phyloP scores from a whole-genome alignment of 1,140 invertebrate species.

The Nixonia krombeini region DNA sequence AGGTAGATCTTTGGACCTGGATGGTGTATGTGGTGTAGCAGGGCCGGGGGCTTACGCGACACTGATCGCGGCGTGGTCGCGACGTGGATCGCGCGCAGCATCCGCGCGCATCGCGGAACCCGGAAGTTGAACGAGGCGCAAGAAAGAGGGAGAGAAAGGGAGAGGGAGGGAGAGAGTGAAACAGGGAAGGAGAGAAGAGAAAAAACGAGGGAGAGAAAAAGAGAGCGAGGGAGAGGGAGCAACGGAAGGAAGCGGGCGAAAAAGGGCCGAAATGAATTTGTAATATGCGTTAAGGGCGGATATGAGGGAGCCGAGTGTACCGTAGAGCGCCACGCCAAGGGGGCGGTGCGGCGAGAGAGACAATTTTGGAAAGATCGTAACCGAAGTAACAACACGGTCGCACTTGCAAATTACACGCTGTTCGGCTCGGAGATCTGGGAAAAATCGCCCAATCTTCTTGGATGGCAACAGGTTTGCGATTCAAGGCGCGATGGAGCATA shows the following conservation, averaged over 20 bases:
- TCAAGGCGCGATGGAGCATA: constrained; percentile 26
- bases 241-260: constrained; percentile 22
- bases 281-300: neutral
- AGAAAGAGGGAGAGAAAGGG: constrained; percentile 6
- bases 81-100: constrained; percentile 41
- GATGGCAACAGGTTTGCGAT: constrained; percentile 37
- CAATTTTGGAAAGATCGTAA: neutral
- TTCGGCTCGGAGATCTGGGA: neutral
- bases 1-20: constrained; percentile 67
- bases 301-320: no score
- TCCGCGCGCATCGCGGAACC: constrained; percentile 53
- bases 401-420: constrained; percentile 6
- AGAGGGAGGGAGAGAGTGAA: constrained; percentile 14
- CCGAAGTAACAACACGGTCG: neutral
- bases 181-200: constrained; percentile 4
- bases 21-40: constrained; percentile 67
- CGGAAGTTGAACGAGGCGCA: constrained; percentile 25
- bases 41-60: constrained; percentile 70
- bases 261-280: constrained; percentile 4
- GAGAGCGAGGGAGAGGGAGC: constrained; percentile 1
- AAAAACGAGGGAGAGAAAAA: constrained; percentile 1
- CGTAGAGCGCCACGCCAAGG: no score
- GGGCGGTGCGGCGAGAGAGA: no score
- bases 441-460: constrained; percentile 3
- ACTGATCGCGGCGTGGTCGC: constrained; percentile 61